These are phyloP conservation scores for Callosobruchus maculatus DNA, from an alignment of 2,888 invertebrate species.

Conservation along the genomic window DNA sequence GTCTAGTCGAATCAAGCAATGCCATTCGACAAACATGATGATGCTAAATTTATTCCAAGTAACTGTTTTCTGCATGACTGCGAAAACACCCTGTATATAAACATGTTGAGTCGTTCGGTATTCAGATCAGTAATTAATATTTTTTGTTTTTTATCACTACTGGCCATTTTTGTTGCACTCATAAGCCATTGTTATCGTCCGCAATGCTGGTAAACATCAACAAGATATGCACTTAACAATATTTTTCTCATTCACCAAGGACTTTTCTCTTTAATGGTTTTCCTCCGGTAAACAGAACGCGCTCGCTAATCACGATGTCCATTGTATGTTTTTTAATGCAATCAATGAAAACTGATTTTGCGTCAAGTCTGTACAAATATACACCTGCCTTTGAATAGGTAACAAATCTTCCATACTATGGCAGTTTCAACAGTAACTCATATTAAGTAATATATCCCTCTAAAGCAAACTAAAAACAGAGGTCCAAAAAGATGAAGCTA, in stretches of 20 bases:
- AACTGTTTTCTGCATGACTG: too few species aligned
- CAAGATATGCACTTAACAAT: not conserved
- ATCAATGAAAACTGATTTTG: not conserved
- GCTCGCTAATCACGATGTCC: not conserved
- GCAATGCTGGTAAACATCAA: not conserved
- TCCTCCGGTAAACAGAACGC: not conserved
- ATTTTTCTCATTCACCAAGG: not conserved
- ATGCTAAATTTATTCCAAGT: too few species aligned
- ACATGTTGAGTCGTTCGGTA: not conserved
- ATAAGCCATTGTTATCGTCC: not conserved
- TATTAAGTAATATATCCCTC: too few species aligned
- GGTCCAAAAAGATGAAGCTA: too few species aligned
- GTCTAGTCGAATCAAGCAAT: too few species aligned
- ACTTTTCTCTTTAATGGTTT: not conserved
- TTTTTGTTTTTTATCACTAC: not conserved
- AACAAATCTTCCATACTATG: not conserved
- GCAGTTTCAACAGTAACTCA: not conserved
- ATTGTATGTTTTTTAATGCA: not conserved
- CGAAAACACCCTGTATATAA: too few species aligned
- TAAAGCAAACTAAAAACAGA: too few species aligned
- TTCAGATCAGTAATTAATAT: not conserved
- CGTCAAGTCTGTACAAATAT: not conserved
- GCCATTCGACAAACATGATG: too few species aligned
- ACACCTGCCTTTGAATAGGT: not conserved
- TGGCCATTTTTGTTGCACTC: not conserved